Conservation (phyloP, 2,797 vertebrate genomes). For the Lates japonicus region DNA sequence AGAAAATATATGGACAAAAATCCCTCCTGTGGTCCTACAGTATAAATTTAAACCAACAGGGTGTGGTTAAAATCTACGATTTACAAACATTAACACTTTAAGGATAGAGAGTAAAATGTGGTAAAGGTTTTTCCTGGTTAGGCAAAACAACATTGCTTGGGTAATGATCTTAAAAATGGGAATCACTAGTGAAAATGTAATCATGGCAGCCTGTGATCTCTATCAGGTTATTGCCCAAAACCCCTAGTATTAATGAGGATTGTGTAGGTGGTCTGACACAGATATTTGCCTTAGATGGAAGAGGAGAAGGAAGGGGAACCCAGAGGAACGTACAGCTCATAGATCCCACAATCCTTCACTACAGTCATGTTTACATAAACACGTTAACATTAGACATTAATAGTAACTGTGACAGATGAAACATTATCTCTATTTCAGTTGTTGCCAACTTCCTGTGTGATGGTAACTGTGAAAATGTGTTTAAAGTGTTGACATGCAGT, state of each 20-base stretch:
- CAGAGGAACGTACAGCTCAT: neutral
- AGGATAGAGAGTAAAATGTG: neutral
- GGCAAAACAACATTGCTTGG: neutral
- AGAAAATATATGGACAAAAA: neutral
- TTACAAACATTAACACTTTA: neutral
- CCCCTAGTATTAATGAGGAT: neutral
- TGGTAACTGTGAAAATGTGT: neutral
- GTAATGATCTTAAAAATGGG: neutral
- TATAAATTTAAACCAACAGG: neutral
- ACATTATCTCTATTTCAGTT: neutral
- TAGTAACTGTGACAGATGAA: neutral
- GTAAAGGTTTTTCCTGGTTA: neutral
- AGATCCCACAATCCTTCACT: neutral
- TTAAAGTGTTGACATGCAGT: neutral
- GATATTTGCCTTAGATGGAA: constrained; percentile 7
- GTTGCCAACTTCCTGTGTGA: neutral
- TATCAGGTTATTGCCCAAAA: too few relatives aligned
- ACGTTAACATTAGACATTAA: neutral
- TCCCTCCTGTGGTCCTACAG: neutral
- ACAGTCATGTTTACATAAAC: neutral
- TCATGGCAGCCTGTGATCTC: neutral
- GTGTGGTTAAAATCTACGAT: neutral
- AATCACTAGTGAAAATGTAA: constrained; percentile 3
- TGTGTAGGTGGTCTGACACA: neutral
- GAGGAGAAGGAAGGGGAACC: neutral